phyloP scores from a whole-genome alignment of 2,113 vertebrate species.

The Nettapus auritus region DNA sequence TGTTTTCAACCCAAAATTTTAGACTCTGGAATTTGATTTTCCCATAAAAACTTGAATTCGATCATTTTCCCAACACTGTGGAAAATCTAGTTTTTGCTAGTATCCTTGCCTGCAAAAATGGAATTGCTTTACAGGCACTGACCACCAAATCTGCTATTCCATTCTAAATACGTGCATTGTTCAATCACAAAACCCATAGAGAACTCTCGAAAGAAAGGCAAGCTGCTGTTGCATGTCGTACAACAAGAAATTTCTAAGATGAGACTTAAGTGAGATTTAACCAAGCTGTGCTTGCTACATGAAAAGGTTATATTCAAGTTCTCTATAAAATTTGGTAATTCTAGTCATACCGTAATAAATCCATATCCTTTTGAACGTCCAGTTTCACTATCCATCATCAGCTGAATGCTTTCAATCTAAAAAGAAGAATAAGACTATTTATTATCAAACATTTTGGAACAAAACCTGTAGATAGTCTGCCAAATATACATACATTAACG shows the following conservation, averaged over 20 bases:
- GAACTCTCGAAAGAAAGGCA: neutral
- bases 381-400: slow-evolving; percentile 98
- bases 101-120: neutral
- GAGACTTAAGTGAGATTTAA: rapidly evolving
- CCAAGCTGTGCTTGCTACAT: rapidly evolving
- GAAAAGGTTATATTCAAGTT: neutral
- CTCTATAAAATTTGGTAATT: neutral
- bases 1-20: neutral
- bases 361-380: slow-evolving; percentile 95
- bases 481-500: neutral
- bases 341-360: slow-evolving; percentile 91
- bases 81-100: neutral
- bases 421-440: neutral
- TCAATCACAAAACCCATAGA: neutral
- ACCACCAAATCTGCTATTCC: neutral
- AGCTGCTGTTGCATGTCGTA: neutral
- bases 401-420: slow-evolving; percentile 97
- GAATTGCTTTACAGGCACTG: neutral
- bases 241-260: neutral
- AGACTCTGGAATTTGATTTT: neutral
- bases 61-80: neutral
- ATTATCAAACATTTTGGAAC: neutral
- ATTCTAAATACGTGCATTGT: rapidly evolving
- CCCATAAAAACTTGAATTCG: neutral
- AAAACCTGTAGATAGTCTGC: neutral